Conservation (phyloP, 2,113 vertebrate genomes). For the Natator depressus region DNA sequence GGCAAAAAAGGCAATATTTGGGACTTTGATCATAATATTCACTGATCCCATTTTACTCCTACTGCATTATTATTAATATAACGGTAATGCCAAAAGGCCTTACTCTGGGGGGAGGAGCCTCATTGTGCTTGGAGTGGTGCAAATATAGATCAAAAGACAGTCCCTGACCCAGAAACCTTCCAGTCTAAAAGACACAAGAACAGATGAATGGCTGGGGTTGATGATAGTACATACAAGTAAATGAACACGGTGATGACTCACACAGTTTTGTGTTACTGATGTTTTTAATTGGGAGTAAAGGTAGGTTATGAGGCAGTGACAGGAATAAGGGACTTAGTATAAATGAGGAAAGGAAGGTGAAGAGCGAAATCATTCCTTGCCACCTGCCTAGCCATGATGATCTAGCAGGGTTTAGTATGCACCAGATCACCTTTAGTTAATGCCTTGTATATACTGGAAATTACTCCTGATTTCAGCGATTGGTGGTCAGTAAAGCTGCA, state of each 20-base stretch:
- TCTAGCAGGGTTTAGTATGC: neutral
- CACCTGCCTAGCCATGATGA: neutral
- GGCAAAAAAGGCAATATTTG: neutral
- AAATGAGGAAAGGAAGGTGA: neutral
- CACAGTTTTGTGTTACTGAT: neutral
- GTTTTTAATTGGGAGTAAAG: conserved; percentile 15
- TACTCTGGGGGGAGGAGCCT: neutral
- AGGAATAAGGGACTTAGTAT: neutral
- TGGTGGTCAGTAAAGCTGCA: neutral
- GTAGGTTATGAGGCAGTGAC: neutral
- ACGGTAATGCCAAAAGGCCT: neutral
- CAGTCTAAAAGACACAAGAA: neutral
- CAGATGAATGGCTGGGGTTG: neutral
- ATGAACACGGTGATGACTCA: neutral
- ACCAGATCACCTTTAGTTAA: neutral
- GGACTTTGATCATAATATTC: neutral
- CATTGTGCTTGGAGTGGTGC: neutral
- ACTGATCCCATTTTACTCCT: neutral
- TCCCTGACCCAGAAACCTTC: neutral
- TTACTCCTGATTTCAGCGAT: conserved; percentile 3
- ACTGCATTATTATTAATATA: neutral
- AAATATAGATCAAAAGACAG: neutral
- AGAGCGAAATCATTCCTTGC: neutral
- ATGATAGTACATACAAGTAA: neutral
- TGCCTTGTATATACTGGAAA: neutral